Percentiles rank a stretch among this genome's conserved stretches.
These are phyloP conservation scores for Gephyroberyx darwinii DNA, from an alignment of 2,797 vertebrate genomes.

Conservation along the genomic window DNA sequence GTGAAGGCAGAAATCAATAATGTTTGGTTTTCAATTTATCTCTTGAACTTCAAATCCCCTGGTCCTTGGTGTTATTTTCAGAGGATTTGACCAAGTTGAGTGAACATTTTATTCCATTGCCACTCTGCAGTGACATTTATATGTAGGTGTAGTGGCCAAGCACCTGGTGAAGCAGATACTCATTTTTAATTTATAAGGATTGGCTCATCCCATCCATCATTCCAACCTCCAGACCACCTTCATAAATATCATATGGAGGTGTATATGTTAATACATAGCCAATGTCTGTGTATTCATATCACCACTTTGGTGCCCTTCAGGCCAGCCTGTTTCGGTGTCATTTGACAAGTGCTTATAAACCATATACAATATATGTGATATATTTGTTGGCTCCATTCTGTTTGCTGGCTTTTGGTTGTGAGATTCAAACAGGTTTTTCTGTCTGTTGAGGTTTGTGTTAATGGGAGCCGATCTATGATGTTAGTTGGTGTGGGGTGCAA, in stretches of 20 bases:
- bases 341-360: slow-evolving; percentile 36
- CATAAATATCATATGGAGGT: slow-evolving; percentile 58
- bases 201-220: slow-evolving; percentile 40
- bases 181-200: slow-evolving; percentile 61
- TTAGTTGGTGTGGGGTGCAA: slow-evolving; percentile 44
- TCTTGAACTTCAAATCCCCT: slow-evolving; percentile 4
- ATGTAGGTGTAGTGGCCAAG: not conserved
- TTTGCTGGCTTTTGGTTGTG: slow-evolving; percentile 26
- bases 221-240: slow-evolving; percentile 31
- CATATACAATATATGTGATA: not conserved
- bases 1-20: not conserved
- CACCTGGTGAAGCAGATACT: slow-evolving; percentile 12
- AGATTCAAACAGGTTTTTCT: slow-evolving; percentile 25
- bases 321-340: slow-evolving; percentile 7
- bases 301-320: slow-evolving; percentile 10
- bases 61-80: not conserved
- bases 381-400: slow-evolving; percentile 22
- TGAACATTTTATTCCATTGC: slow-evolving; percentile 10
- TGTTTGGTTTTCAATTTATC: not conserved
- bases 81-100: slow-evolving; percentile 8
- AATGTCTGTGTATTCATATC: slow-evolving; percentile 28
- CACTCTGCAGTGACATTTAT: slow-evolving; percentile 53
- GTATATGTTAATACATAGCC: slow-evolving; percentile 2
- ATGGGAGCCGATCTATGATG: slow-evolving; percentile 28
- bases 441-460: slow-evolving; percentile 24